phyloP scores from a whole-genome alignment of 2,888 invertebrate genomes.

The Atethmia centrago region DNA sequence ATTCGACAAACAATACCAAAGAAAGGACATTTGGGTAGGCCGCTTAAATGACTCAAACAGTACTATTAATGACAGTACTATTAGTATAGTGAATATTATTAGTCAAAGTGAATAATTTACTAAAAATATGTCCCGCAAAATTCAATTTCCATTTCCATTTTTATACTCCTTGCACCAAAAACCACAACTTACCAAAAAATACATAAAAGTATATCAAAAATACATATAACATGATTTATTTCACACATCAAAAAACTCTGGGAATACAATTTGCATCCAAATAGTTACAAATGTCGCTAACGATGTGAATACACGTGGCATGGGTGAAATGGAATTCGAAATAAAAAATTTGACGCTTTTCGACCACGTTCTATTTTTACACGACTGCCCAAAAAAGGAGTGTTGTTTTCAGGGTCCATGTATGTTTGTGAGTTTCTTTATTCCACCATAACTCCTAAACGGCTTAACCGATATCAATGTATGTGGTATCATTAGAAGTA shows the following conservation, averaged over 20 bases:
- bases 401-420: too few relatives aligned
- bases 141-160: background rate
- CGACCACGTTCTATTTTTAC: background rate
- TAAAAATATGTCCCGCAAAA: background rate
- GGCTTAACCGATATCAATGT: too few relatives aligned
- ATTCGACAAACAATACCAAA: too few relatives aligned
- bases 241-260: background rate
- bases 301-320: background rate
- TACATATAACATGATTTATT: constrained; percentile 3
- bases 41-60: too few relatives aligned
- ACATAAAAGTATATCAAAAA: background rate
- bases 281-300: constrained; percentile 28
- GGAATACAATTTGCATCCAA: constrained; percentile 32
- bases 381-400: too few relatives aligned
- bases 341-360: background rate
- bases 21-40: too few relatives aligned
- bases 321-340: background rate
- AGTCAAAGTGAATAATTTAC: background rate
- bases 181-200: too few relatives aligned
- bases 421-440: too few relatives aligned
- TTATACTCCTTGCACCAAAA: background rate
- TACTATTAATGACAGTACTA: too few relatives aligned
- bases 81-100: too few relatives aligned
- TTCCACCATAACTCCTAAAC: too few relatives aligned
- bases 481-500: too few relatives aligned